phyloP scores from a whole-genome alignment of 2,888 invertebrate genomes.

The Tenthredo scrophulariae region DNA sequence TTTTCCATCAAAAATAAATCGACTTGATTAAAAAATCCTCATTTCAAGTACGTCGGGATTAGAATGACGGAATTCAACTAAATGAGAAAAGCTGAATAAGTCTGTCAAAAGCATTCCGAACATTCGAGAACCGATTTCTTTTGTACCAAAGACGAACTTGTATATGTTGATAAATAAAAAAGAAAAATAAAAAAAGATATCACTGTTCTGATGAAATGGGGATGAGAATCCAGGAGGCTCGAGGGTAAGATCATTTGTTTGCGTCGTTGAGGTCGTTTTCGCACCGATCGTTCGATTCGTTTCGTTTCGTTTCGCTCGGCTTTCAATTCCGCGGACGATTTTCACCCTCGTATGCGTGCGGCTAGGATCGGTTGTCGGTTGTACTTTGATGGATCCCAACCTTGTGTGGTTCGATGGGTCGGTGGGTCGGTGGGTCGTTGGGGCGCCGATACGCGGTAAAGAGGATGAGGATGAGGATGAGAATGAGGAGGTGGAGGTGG shows the following conservation, averaged over 20 bases:
- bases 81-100: background rate
- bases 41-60: background rate
- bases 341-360: constrained; percentile 46
- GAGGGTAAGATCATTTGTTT: constrained; percentile 17
- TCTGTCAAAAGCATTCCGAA: background rate
- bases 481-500: background rate
- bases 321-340: constrained; percentile 45
- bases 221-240: background rate
- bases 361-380: constrained; percentile 39
- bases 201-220: background rate
- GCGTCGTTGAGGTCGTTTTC: constrained; percentile 21
- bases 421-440: constrained; percentile 42
- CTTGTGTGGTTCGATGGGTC: constrained; percentile 31
- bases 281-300: background rate
- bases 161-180: background rate
- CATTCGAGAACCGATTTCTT: background rate
- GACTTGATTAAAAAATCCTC: background rate
- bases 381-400: constrained; percentile 46
- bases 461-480: constrained; percentile 3
- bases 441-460: constrained; percentile 23
- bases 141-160: background rate
- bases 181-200: background rate
- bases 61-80: background rate
- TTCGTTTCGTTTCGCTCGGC: background rate
- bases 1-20: background rate